Conservation (phyloP, 2,888 invertebrate species). For the Blastobasis adustella region DNA sequence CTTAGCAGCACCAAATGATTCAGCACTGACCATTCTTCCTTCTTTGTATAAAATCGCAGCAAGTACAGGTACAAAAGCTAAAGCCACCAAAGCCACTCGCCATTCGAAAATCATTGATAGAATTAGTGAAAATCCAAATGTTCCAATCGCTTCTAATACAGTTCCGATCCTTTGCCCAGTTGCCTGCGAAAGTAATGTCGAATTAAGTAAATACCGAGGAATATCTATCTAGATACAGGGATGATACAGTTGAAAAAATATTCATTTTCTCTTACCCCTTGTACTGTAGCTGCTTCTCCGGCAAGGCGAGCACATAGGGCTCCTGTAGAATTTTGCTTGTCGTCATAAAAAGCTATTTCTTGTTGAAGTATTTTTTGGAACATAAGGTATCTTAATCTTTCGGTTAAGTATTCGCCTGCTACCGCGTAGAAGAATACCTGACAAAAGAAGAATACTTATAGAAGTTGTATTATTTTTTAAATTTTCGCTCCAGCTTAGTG, state of each 20-base stretch:
- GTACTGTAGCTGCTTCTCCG: conserved; percentile 84
- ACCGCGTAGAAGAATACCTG: conserved; percentile 79
- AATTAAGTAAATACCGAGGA: too few relatives aligned
- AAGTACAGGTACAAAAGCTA: conserved; percentile 83
- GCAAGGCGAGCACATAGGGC: conserved; percentile 83
- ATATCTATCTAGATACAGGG: not conserved
- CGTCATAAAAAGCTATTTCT: conserved; percentile 85
- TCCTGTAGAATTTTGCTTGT: conserved; percentile 82
- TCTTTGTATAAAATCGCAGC: conserved; percentile 79
- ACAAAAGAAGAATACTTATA: not conserved
- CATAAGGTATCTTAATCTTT: conserved; percentile 78
- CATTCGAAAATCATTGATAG: conserved; percentile 83
- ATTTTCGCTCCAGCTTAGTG: not conserved
- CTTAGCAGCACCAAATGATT: conserved; percentile 79
- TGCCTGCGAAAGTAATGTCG: conserved; percentile 63
- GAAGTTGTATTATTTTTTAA: not conserved
- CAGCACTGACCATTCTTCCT: conserved; percentile 78
- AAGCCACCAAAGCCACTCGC: conserved; percentile 82
- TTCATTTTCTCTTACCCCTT: conserved; percentile 76
- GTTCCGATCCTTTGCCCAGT: conserved; percentile 88
- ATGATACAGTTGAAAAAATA: too few relatives aligned
- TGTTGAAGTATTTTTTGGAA: conserved; percentile 81
- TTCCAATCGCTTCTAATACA: conserved; percentile 82
- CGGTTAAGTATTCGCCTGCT: conserved; percentile 87
- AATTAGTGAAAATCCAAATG: conserved; percentile 77